Evolutionary conservation across 2,797 vertebrate species (phyloP).

Genomic region (Sphenopsis melanotis): DNA sequence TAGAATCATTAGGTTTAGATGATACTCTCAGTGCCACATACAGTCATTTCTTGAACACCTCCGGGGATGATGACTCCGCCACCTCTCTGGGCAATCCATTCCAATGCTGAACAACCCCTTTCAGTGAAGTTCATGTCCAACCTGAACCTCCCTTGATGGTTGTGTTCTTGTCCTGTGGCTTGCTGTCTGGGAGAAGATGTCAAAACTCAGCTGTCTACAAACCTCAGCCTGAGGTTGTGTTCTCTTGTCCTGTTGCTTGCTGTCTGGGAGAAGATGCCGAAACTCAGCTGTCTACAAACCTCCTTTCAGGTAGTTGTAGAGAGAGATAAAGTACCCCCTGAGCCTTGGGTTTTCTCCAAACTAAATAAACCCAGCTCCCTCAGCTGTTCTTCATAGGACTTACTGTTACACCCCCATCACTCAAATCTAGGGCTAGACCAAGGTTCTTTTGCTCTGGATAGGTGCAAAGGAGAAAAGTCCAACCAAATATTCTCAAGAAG

Average conservation of each 20-base stretch:
- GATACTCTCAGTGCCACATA: no score
- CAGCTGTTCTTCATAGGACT: no score
- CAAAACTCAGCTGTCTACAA: rapidly evolving
- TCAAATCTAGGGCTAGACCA: neutral
- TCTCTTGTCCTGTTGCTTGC: neutral
- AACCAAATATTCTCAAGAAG: neutral
- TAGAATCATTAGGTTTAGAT: neutral
- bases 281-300: neutral
- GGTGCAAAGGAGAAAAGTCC: neutral
- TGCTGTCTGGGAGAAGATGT: neutral
- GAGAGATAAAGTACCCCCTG: neutral
- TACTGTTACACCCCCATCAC: no score
- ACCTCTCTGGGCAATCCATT: neutral
- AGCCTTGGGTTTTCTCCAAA: rapidly evolving
- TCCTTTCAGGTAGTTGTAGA: neutral
- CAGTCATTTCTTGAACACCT: neutral
- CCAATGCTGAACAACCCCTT: neutral
- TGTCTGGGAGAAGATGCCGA: rapidly evolving
- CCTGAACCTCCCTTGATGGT: neutral
- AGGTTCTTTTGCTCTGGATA: neutral
- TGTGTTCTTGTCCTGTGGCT: neutral
- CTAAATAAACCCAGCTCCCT: neutral
- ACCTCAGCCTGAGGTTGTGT: neutral
- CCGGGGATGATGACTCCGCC: neutral
- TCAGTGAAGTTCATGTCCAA: neutral